Evolutionary conservation across 2,797 vertebrate species (phyloP).

Genomic region (Ataeniobius toweri): DNA sequence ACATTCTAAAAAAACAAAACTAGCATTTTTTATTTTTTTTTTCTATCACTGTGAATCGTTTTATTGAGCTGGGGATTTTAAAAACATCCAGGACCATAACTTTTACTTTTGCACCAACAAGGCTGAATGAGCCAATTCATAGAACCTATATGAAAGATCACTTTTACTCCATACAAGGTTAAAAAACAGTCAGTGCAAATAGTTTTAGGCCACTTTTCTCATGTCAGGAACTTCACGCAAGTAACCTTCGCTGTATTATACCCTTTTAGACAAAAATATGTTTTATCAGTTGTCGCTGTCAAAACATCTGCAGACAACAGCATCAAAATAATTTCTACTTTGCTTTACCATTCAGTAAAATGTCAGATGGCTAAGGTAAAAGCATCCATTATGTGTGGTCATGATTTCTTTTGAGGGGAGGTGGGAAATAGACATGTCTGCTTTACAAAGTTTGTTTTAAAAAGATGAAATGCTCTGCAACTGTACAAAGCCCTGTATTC

Average conservation of each 20-base stretch:
- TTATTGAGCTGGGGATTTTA: neutral
- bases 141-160: neutral
- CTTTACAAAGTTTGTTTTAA: constrained; percentile 32
- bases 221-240: neutral
- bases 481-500: constrained; percentile 39
- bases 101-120: neutral
- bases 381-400: constrained; percentile 1
- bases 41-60: neutral
- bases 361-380: constrained; percentile 21
- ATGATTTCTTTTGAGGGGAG: constrained; percentile 1
- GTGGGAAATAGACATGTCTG: constrained; percentile 20
- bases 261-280: neutral
- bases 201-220: neutral
- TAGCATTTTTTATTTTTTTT: neutral
- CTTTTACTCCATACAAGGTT: neutral
- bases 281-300: neutral
- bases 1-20: neutral
- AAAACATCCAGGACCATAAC: neutral
- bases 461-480: constrained; percentile 50
- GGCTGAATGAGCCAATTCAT: neutral
- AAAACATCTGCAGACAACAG: neutral
- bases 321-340: neutral
- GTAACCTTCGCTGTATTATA: neutral
- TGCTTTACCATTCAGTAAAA: neutral
- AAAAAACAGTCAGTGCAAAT: neutral